Evolutionary conservation across 2,797 vertebrate species (phyloP), one percentile per base, ranked within the genome.

Genomic region (Neomorphus geoffroyi): DNA sequence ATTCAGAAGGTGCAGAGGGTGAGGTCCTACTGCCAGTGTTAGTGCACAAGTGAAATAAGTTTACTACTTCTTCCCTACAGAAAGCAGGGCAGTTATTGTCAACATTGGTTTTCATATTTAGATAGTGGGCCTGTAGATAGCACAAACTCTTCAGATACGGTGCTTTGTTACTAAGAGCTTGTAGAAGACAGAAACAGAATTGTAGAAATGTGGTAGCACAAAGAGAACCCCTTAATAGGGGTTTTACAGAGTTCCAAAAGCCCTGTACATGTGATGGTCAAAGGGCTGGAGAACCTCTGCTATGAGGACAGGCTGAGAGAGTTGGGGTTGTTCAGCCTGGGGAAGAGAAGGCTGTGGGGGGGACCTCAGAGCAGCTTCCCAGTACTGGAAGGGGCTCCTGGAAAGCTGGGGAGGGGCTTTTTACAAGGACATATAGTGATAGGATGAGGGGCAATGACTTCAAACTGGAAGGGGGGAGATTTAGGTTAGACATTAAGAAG

Each of bases 11-110:
- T 26, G 56, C n/a, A 26, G 51, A 37, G n/a, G 26, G 37, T 46
- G 69, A 77, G 30, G 6, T n/a, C 7, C 27, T 77, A 4, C 32
- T 82, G 32, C 26, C 37, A 8, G 19, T 2, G 26, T 6, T 28
- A 1, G 1, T 26, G 33, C 17, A 1, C 0, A 1, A 18, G 37
- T 3, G 4, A 32, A 60, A 21, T 10, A 13, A 18, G 9, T 56
- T 24, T 46, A 43, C 18, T 22, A n/a, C 9, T 43, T 35, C 27
- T 30, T 50, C 46, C 56, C 12, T 33, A 7, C 32, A 50, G 80
- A 43, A 61, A 27, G 45, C 45, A 60, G 70, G 53, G 39, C 48
- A 83, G 41, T 37, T 65, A 65, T 19, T 7, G 9, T 27, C 56
- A 9, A 16, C 28, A 5, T 5, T n/a, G 22, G 1, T 70, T 71